Conservation (phyloP, 2,113 vertebrate species). For the Neogale vison region DNA sequence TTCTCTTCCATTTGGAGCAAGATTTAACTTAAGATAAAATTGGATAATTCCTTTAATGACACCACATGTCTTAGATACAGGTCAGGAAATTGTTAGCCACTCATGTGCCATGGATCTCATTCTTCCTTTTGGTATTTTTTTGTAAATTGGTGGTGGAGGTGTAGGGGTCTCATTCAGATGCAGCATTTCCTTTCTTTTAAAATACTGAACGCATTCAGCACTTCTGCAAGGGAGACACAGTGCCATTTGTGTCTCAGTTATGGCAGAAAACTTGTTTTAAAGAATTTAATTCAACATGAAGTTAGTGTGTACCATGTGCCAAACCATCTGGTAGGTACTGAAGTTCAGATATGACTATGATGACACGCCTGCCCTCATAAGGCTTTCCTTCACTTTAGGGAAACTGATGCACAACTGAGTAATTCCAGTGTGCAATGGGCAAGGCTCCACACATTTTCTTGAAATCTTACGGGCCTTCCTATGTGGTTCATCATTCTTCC, state of each 20-base stretch:
- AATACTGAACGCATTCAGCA: background rate
- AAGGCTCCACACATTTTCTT: background rate
- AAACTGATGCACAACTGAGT: rapidly evolving
- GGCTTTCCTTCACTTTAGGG: rapidly evolving
- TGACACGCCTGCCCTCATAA: background rate
- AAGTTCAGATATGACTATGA: background rate
- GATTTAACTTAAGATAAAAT: conserved; percentile 49
- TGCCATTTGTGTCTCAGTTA: rapidly evolving
- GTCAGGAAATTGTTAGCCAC: background rate
- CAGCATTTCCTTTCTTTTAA: background rate
- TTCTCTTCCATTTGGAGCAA: background rate
- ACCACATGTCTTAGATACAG: background rate
- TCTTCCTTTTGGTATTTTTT: background rate
- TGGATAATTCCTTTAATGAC: background rate
- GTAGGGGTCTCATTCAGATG: background rate
- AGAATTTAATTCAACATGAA: background rate
- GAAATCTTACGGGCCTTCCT: background rate
- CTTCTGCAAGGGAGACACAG: background rate
- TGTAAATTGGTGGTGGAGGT: background rate
- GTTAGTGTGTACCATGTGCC: background rate
- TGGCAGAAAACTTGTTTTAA: background rate
- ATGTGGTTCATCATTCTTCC: background rate
- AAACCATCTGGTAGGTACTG: background rate
- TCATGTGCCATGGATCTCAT: rapidly evolving
- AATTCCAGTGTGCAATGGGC: rapidly evolving